A percentile compares a stretch with the other conserved stretches of the same genome.
Evolutionary conservation across 2,797 vertebrate genomes (phyloP).

Genomic region (Coreius guichenoti): DNA sequence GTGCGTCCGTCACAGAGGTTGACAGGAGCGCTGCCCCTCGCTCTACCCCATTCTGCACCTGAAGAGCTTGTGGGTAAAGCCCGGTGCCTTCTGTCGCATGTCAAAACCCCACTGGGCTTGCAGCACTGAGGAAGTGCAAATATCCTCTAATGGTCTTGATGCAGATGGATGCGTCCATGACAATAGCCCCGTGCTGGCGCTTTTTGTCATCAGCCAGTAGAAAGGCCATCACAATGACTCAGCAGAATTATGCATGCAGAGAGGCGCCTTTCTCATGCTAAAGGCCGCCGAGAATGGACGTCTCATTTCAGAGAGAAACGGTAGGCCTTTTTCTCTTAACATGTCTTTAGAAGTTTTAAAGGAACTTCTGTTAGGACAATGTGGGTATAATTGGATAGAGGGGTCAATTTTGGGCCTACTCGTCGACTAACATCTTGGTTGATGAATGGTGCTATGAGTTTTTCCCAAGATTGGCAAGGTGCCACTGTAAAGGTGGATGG

Average conservation of each 20-base stretch:
- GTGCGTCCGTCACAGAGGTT: conserved; percentile 73
- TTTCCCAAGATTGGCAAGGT: conserved; percentile 64
- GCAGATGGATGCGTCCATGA: conserved; percentile 84
- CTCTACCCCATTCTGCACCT: conserved; percentile 79
- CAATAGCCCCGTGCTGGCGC: conserved; percentile 81
- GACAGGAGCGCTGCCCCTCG: conserved; percentile 76
- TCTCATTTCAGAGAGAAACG: conserved; percentile 73
- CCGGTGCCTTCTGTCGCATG: conserved; percentile 77
- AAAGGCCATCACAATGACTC: conserved; percentile 79
- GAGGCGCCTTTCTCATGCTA: conserved; percentile 83
- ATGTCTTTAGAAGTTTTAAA: conserved; percentile 70
- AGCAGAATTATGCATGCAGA: conserved; percentile 83
- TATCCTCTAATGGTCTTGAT: conserved; percentile 85
- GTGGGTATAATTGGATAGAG: conserved; percentile 72
- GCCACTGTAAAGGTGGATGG: conserved; percentile 55
- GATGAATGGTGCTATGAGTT: conserved; percentile 60
- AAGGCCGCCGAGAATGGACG: conserved; percentile 80
- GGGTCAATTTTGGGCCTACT: conserved; percentile 69
- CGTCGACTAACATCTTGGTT: conserved; percentile 31
- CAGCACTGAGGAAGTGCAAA: conserved; percentile 85
- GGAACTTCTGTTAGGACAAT: conserved; percentile 72
- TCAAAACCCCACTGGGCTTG: conserved; percentile 78
- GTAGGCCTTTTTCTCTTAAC: conserved; percentile 72
- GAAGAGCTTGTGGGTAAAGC: conserved; percentile 77
- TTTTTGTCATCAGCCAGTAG: conserved; percentile 76